A percentile compares a stretch with the other conserved stretches of the same genome.
phyloP scores from a whole-genome alignment of 2,797 vertebrate genomes.

The Onychomys arenicola region DNA sequence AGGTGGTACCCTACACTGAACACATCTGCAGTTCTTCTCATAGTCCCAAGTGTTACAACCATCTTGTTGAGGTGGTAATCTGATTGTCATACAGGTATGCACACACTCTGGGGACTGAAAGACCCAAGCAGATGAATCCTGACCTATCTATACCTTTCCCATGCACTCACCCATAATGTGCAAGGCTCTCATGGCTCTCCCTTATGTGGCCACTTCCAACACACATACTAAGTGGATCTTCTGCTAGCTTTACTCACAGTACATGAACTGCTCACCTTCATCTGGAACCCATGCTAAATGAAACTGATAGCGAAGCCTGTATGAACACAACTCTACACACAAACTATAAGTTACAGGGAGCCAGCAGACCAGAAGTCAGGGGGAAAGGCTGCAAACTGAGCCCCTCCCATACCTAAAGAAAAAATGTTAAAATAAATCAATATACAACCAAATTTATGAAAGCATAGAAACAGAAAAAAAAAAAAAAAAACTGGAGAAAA shows the following conservation, averaged over 20 bases:
- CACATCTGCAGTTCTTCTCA: background rate
- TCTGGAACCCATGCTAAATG: background rate
- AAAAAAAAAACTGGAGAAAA: background rate
- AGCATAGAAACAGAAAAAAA: background rate
- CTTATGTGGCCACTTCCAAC: too few relatives aligned
- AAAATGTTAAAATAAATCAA: background rate
- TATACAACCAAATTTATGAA: background rate
- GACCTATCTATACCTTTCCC: background rate
- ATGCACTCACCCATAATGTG: fast-evolving
- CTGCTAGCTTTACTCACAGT: background rate
- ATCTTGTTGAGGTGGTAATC: background rate
- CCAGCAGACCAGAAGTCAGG: background rate
- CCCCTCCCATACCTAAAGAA: background rate
- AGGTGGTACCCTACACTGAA: background rate
- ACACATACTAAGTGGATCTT: background rate
- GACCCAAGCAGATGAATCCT: background rate
- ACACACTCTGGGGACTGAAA: background rate
- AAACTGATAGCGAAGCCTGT: background rate
- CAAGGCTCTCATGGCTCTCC: background rate
- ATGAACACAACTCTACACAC: background rate
- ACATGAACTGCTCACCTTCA: background rate
- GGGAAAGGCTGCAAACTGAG: background rate
- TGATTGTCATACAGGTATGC: background rate
- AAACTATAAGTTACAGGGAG: background rate
- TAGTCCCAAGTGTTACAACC: background rate